A percentile compares a stretch with the other conserved stretches of the same genome.
Conservation (phyloP, 2,113 vertebrate species). For the Myiagra hebetior region DNA sequence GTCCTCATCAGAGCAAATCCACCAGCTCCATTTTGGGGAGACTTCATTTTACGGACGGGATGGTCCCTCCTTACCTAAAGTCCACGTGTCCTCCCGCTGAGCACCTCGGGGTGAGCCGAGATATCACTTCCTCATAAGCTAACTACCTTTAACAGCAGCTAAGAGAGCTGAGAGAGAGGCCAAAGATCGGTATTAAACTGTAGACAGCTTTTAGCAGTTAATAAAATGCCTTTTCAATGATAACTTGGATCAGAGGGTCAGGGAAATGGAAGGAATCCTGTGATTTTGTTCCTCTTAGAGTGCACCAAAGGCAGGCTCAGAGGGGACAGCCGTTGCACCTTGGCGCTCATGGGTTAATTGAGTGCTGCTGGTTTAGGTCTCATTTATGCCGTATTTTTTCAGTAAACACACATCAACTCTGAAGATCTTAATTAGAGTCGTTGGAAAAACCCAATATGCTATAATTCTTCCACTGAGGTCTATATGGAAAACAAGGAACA, state of each 20-base stretch:
- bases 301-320: not conserved
- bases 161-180: not conserved
- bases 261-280: not conserved
- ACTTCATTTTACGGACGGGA: not conserved
- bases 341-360: not conserved
- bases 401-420: conserved; percentile 31
- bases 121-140: not conserved
- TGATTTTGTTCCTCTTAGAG: not conserved
- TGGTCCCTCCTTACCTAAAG: not conserved
- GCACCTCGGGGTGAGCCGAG: not conserved
- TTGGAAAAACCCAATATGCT: conserved; percentile 42
- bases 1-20: not conserved
- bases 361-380: not conserved
- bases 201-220: not conserved
- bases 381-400: not conserved
- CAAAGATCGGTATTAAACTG: not conserved
- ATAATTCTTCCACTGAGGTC: conserved; percentile 44
- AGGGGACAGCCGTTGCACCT: not conserved
- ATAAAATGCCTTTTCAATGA: not conserved
- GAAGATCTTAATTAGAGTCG: conserved; percentile 50
- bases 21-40: not conserved
- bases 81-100: not conserved
- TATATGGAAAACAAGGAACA: conserved; percentile 38
- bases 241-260: not conserved
- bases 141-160: not conserved